These are phyloP conservation scores for Corythoichthys intestinalis DNA, from an alignment of 2,113 vertebrate species.

Conservation along the genomic window DNA sequence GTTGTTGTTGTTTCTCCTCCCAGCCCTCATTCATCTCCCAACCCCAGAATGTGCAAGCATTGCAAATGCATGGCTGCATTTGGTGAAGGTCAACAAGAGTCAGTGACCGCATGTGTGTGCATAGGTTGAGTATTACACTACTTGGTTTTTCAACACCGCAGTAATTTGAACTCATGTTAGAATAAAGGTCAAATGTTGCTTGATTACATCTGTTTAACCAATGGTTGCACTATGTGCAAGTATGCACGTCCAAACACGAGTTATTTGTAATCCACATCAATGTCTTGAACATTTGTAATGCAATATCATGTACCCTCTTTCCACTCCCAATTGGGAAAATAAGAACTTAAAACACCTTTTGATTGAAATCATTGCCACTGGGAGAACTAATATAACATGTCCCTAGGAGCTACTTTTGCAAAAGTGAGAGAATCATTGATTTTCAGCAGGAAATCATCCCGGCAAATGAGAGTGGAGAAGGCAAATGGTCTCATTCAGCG, in stretches of 20 bases:
- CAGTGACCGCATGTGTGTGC: constrained; percentile 22
- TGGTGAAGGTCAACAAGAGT: constrained; percentile 58
- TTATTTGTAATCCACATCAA: constrained; percentile 58
- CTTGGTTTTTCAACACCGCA: neutral
- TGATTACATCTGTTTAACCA: constrained; percentile 8
- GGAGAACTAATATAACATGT: constrained; percentile 43
- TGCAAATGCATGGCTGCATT: constrained; percentile 28
- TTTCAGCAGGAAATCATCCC: constrained; percentile 70
- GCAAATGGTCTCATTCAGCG: constrained; percentile 51
- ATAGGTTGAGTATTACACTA: constrained; percentile 27
- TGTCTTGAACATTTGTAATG: constrained; percentile 63
- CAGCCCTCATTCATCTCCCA: constrained; percentile 14
- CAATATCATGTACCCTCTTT: constrained; percentile 46
- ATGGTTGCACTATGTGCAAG: constrained; percentile 15
- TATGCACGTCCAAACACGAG: constrained; percentile 41
- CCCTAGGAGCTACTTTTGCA: constrained; percentile 43
- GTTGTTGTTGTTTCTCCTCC: constrained; percentile 7
- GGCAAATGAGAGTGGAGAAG: constrained; percentile 57
- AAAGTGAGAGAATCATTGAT: constrained; percentile 67
- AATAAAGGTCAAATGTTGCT: constrained; percentile 19
- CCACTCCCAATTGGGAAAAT: constrained; percentile 42
- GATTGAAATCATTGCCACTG: constrained; percentile 66
- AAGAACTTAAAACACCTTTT: constrained; percentile 52
- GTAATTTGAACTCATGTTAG: constrained; percentile 19
- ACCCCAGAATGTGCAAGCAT: constrained; percentile 28